Conservation (phyloP, 2,113 vertebrate species). For the Labrus mixtus region DNA sequence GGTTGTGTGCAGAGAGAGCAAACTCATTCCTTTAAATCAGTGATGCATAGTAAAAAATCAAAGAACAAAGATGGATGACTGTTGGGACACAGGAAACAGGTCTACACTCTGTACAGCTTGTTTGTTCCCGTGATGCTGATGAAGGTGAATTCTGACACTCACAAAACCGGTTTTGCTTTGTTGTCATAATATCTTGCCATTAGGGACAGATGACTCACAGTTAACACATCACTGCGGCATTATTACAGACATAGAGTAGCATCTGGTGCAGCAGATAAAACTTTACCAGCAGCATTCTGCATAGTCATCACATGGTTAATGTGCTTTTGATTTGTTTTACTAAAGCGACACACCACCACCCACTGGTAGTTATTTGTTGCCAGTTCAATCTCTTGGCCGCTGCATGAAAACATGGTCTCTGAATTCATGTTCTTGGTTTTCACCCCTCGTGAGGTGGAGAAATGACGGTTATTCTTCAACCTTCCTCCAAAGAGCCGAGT, state of each 20-base stretch:
- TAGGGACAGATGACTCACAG: conserved; percentile 58
- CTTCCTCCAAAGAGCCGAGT: conserved; percentile 38
- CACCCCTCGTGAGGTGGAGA: background rate
- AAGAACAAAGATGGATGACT: background rate
- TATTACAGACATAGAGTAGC: conserved; percentile 41
- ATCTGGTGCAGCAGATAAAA: conserved; percentile 45
- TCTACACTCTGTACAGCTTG: background rate
- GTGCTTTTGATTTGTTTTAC: conserved; percentile 20
- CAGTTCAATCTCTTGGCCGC: background rate
- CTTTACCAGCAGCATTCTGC: conserved; percentile 37
- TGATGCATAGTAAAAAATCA: background rate
- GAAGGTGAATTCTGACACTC: conserved; percentile 33
- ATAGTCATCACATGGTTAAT: conserved; percentile 52
- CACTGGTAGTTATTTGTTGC: conserved; percentile 9
- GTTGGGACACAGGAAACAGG: conserved; percentile 63
- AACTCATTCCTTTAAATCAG: background rate
- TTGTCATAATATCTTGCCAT: conserved; percentile 66
- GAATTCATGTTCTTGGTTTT: background rate
- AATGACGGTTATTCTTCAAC: conserved; percentile 34
- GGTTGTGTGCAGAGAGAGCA: background rate
- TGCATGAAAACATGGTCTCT: conserved; percentile 11
- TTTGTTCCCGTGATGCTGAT: conserved; percentile 47
- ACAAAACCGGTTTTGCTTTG: conserved; percentile 60
- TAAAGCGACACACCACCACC: conserved; percentile 11
- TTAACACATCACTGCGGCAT: conserved; percentile 21